Evolutionary conservation across 1,140 invertebrate species (phyloP), one percentile per base, ranked within the genome.

Genomic region (Apis laboriosa): DNA sequence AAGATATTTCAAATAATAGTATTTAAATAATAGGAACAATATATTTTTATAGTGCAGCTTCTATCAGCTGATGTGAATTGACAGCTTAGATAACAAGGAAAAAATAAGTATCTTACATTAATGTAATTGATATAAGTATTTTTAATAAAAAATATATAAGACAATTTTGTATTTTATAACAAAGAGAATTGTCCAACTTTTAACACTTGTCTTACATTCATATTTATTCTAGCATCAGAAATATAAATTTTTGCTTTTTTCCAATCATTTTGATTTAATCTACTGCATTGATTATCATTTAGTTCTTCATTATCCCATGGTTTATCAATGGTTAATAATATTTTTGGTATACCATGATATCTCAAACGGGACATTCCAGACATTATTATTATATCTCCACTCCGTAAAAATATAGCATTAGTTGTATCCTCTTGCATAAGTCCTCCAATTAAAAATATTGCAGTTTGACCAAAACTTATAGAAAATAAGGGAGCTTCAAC

Each of bases 401-500:
- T 98, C 61, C 95, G 92, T 12, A 98, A 91, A 88, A 96, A 95
- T 49, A 98, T 90, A 4, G 97, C 95, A 17, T 95, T 92, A 12
- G 97, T 96, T 80, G 95, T 92, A 67, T 96, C 94, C 64, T 96
- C 95, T 88, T 96, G 95, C 0, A 94, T 96, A 80, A 89, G 87
- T 51, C 97, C 97, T 24, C 98, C 98, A 85, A 98, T 96, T 60
- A 98, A 92, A 94, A 98, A 98, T 88, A 98, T 96, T 15, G 97
- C 97, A 86, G 96, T 96, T 92, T 98, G 97, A 1, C 98, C 98
- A 93, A 98, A 98, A 93, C 97, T 98, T 90, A 98, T 96, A 1
- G 98, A 99, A 89, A 99, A 96, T 21, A 99, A 93, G 1, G 98
- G 98, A 17, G 98, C 98, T 34, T 96, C 93, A 51, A 96, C 92